A percentile compares a stretch with the other conserved stretches of the same genome.
These are phyloP conservation scores for Atrichornis clamosus DNA, from an alignment of 2,113 vertebrate species.

Conservation along the genomic window DNA sequence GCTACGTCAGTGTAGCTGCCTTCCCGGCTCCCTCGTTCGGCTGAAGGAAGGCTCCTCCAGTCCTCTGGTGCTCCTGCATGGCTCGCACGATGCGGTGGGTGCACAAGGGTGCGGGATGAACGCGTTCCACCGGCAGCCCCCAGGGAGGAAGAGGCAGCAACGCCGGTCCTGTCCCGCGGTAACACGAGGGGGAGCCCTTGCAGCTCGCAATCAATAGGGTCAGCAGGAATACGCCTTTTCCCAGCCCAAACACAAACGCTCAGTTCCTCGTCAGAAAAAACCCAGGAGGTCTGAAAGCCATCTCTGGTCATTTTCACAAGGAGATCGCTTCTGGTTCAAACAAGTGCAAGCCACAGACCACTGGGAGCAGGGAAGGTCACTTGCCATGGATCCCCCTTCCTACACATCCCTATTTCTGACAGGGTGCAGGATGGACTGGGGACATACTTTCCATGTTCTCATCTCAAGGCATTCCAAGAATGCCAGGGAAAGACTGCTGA, in stretches of 20 bases:
- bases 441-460: not conserved
- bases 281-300: not conserved
- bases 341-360: not conserved
- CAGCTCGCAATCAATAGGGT: not conserved
- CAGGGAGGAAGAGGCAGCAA: not conserved
- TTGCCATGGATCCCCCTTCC: not conserved
- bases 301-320: not conserved
- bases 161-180: not conserved
- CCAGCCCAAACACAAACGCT: not conserved
- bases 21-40: accelerated
- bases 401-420: not conserved
- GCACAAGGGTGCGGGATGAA: accelerated
- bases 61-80: accelerated
- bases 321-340: not conserved
- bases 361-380: not conserved
- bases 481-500: not conserved
- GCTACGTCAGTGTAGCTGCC: accelerated
- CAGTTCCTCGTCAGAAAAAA: not conserved
- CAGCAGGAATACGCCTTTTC: not conserved
- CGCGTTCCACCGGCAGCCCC: accelerated
- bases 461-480: not conserved
- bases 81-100: accelerated
- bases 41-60: not conserved
- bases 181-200: constrained; percentile 30
- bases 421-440: not conserved